A percentile compares a stretch with the other conserved stretches of the same genome.
Conservation (phyloP, 2,797 vertebrate genomes). For the Leucoraja ocellata region DNA sequence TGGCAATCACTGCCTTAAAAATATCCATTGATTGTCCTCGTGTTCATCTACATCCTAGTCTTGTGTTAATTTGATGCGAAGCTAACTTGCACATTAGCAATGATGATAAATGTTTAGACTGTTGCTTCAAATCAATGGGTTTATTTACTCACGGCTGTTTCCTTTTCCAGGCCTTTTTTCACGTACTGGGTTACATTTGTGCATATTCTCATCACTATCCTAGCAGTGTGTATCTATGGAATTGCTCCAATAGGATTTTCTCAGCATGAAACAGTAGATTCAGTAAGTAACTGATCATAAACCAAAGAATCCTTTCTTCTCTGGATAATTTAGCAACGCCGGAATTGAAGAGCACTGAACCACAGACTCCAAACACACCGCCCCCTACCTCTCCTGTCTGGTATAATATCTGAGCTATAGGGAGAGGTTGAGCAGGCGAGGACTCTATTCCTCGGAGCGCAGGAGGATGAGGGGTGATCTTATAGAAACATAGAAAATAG, state of each 20-base stretch:
- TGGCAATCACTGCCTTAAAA: too few relatives aligned
- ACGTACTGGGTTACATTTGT: conserved; percentile 97
- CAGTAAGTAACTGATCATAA: conserved; percentile 63
- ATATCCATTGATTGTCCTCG: background rate
- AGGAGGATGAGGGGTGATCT: too few relatives aligned
- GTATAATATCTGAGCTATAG: background rate
- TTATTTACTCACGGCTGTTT: background rate
- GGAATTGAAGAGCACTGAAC: background rate
- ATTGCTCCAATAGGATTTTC: conserved; percentile 92
- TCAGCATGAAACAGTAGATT: conserved; percentile 91
- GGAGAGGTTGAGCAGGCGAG: too few relatives aligned
- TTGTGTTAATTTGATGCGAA: background rate
- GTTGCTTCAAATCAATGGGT: background rate
- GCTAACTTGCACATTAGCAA: background rate
- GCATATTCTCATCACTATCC: conserved; percentile 88
- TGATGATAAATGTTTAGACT: background rate
- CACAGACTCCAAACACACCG: too few relatives aligned
- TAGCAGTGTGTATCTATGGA: conserved; percentile 84
- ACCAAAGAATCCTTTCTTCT: background rate
- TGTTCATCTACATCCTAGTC: background rate
- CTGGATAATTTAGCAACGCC: background rate
- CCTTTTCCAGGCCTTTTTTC: conserved; percentile 79
- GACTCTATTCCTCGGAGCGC: too few relatives aligned
- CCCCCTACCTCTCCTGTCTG: too few relatives aligned
- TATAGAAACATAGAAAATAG: too few relatives aligned